phyloP scores from a whole-genome alignment of 2,888 invertebrate species.

The Mesoligia furuncula region DNA sequence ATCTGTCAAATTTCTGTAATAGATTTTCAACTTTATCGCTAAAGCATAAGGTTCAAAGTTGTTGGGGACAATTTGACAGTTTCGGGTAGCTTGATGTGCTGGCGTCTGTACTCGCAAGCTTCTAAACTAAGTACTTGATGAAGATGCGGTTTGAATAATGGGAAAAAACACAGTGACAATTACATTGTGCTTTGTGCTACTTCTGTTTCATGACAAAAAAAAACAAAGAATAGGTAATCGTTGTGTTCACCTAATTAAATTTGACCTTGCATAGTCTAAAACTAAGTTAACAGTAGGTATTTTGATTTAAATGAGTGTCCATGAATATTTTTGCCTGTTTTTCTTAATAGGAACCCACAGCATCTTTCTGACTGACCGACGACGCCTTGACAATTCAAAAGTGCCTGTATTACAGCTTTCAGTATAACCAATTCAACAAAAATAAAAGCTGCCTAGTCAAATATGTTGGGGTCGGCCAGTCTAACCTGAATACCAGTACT shows the following conservation, averaged over 20 bases:
- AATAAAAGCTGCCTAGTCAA: too few species aligned
- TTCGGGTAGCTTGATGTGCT: too few species aligned
- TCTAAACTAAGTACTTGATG: neutral
- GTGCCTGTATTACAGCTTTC: too few species aligned
- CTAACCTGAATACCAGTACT: neutral
- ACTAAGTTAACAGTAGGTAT: neutral
- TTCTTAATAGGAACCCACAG: neutral
- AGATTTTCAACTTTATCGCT: too few species aligned
- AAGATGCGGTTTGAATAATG: neutral
- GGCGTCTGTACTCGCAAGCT: neutral
- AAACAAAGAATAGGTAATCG: neutral
- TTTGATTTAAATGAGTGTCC: neutral
- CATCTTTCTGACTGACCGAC: neutral
- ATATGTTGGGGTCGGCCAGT: too few species aligned
- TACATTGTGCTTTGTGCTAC: neutral
- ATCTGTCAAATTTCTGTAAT: too few species aligned
- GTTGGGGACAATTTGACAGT: too few species aligned
- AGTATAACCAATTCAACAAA: too few species aligned
- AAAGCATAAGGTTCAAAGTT: too few species aligned
- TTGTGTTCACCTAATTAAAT: neutral
- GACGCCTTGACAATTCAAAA: neutral
- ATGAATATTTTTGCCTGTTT: neutral
- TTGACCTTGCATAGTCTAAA: neutral
- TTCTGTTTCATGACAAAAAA: neutral
- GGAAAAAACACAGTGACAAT: conserved; percentile 1